phyloP scores from a whole-genome alignment of 2,113 vertebrate species.

The Catharus bicknelli region DNA sequence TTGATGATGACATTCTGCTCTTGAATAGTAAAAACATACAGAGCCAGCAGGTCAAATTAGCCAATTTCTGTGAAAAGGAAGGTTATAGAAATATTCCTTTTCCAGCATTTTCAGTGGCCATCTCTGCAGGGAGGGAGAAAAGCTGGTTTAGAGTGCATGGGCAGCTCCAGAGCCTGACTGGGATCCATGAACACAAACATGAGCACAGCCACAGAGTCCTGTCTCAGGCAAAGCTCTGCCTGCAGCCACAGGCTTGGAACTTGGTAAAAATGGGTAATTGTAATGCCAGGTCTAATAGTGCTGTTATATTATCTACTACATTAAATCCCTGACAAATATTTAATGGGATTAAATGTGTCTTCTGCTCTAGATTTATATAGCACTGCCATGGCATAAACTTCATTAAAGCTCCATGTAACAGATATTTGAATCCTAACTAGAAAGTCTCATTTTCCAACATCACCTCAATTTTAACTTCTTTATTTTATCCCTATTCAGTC shows the following conservation, averaged over 20 bases:
- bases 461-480: neutral
- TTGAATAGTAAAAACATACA: neutral
- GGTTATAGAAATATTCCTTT: neutral
- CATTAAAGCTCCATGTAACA: conserved; percentile 5
- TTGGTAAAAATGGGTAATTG: neutral
- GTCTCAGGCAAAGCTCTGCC: neutral
- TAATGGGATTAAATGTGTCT: conserved; percentile 55
- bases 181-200: neutral
- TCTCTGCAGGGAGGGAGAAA: neutral
- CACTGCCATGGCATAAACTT: conserved; percentile 17
- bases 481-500: neutral
- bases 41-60: neutral
- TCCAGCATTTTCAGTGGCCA: neutral
- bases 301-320: conserved; percentile 12
- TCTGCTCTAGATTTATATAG: conserved; percentile 21
- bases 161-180: neutral
- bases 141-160: neutral
- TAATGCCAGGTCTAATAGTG: neutral
- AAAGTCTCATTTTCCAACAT: conserved; percentile 9
- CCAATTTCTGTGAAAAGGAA: neutral
- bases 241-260: neutral
- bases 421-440: neutral
- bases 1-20: neutral
- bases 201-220: neutral
- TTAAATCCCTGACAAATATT: conserved; percentile 46